phyloP scores from a whole-genome alignment of 1,140 invertebrate species.

The Chymomyza costata region DNA sequence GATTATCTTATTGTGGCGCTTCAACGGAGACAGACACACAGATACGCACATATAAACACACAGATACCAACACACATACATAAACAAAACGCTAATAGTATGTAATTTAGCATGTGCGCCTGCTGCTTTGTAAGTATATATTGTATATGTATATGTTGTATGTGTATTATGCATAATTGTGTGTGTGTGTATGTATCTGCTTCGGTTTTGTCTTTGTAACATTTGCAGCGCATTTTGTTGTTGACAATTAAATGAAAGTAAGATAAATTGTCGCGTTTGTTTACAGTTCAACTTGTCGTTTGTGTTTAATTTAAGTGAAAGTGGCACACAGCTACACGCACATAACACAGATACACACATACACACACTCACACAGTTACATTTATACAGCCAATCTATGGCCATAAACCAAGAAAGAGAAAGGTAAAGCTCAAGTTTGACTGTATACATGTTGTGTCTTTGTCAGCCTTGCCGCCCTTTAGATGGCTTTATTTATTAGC shows the following conservation, averaged over 20 bases:
- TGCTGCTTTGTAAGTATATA: slow-evolving; percentile 34
- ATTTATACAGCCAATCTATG: slow-evolving; percentile 24
- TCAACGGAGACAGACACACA: slow-evolving; percentile 4
- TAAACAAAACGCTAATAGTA: slow-evolving; percentile 2
- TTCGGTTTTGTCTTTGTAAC: slow-evolving; percentile 51
- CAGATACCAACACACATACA: slow-evolving; percentile 1
- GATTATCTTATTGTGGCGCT: slow-evolving; percentile 43
- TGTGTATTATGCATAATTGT: too few species aligned
- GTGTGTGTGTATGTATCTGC: too few species aligned
- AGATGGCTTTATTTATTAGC: slow-evolving; percentile 60
- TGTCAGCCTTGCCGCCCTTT: slow-evolving; percentile 5
- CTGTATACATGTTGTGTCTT: slow-evolving; percentile 19
- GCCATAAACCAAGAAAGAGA: slow-evolving; percentile 21
- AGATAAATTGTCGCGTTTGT: slow-evolving; percentile 72
- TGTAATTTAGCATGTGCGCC: slow-evolving; percentile 32
- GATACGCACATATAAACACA: slow-evolving; percentile 2
- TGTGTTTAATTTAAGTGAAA: slow-evolving; percentile 53
- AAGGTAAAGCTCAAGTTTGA: slow-evolving; percentile 32
- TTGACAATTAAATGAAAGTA: slow-evolving; percentile 72
- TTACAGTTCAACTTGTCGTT: slow-evolving; percentile 67
- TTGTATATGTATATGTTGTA: too few species aligned
- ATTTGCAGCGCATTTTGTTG: slow-evolving; percentile 60
- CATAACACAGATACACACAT: too few species aligned
- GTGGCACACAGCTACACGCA: slow-evolving; percentile 9
- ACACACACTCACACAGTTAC: too few species aligned